Percentiles rank a stretch among this genome's conserved stretches.
Evolutionary conservation across 2,888 invertebrate genomes (phyloP).

Genomic region (Drosophila cracens): DNA sequence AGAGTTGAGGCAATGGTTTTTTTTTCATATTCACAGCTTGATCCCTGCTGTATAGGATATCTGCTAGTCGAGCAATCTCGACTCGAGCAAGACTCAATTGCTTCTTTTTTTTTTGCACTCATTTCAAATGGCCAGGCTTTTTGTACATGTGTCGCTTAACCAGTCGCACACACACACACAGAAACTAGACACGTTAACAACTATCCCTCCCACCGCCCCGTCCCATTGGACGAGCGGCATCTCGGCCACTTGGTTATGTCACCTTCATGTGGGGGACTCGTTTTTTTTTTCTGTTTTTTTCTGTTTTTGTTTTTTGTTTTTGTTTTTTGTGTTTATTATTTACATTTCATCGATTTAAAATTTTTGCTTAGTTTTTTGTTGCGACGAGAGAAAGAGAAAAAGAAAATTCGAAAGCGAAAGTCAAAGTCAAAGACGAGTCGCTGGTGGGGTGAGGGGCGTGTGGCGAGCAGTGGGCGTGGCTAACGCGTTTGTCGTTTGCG

Average conservation of each 20-base stretch:
- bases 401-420: slow-evolving; percentile 82
- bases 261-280: slow-evolving; percentile 54
- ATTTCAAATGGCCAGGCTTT: slow-evolving; percentile 56
- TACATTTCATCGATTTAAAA: slow-evolving; percentile 73
- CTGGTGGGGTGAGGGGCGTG: background rate
- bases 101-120: slow-evolving; percentile 63
- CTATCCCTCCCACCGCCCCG: background rate
- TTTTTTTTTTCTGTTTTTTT: slow-evolving; percentile 21
- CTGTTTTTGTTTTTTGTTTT: background rate
- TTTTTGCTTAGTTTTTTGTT: slow-evolving; percentile 47
- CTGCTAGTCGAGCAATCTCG: background rate
- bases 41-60: background rate
- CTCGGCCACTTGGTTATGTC: slow-evolving; percentile 77
- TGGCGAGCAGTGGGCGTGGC: background rate
- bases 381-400: slow-evolving; percentile 52
- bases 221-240: slow-evolving; percentile 40
- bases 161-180: slow-evolving; percentile 3
- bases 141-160: slow-evolving; percentile 3
- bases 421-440: slow-evolving; percentile 75
- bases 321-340: slow-evolving; percentile 42
- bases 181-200: slow-evolving; percentile 58
- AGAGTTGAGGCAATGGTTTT: background rate
- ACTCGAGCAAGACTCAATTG: background rate
- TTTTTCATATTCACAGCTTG: too few relatives aligned
- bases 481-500: slow-evolving; percentile 45